phyloP scores from a whole-genome alignment of 2,888 invertebrate species.

The Chironomus tentans region DNA sequence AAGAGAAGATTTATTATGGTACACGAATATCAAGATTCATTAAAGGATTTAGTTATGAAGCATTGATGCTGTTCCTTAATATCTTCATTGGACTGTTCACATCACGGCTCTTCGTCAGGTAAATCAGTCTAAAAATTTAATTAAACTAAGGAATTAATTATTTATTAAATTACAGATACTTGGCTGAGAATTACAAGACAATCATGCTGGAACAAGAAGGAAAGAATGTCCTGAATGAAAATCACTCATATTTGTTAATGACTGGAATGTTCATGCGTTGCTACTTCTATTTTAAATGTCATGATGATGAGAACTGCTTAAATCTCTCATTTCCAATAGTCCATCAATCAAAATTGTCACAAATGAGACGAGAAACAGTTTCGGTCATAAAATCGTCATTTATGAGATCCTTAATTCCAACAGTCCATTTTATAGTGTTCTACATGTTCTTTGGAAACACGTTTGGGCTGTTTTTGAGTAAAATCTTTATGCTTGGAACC shows the following conservation, averaged over 20 bases:
- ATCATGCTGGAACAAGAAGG: constrained; percentile 45
- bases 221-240: constrained; percentile 51
- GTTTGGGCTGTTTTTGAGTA: background rate
- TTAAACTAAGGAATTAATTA: no score
- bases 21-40: constrained; percentile 49
- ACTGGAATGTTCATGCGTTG: constrained; percentile 60
- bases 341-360: constrained; percentile 58
- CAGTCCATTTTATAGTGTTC: constrained; percentile 49
- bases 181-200: constrained; percentile 50
- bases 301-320: constrained; percentile 42
- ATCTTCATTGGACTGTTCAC: constrained; percentile 54
- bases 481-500: background rate
- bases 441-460: constrained; percentile 53
- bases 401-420: constrained; percentile 51
- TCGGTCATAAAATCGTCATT: constrained; percentile 51
- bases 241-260: constrained; percentile 56
- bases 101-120: constrained; percentile 60
- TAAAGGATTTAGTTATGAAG: background rate
- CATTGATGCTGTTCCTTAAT: constrained; percentile 39
- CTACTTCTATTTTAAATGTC: constrained; percentile 38
- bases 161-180: no score
- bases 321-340: constrained; percentile 59
- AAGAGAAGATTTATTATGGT: constrained; percentile 50
- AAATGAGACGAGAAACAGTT: constrained; percentile 52
- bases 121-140: no score